Base-by-base conservation (phyloP, 30 jellyfish, hydroid and myxozoan genomes). In the Pelagia noctiluca region DNA sequence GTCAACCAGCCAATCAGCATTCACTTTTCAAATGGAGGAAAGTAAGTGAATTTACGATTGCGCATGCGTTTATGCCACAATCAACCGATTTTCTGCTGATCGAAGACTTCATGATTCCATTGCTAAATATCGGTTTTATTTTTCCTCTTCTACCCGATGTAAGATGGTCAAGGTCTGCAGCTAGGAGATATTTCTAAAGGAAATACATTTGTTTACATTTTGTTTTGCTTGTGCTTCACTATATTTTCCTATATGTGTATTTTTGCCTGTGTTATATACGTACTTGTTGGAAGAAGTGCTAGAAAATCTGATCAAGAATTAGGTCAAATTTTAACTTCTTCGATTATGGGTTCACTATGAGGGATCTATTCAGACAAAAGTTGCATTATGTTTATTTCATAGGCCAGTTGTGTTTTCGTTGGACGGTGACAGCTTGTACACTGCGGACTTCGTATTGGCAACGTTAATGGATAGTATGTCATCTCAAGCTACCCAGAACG, bases 371-470 rank as follows among this genome's bases (percentile, higher is more conserved):
- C 57, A 42, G n/a, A n/a, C n/a, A 11, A 1, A 12, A 11, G 5
- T 28, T 3, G 26, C 18, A 2, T 23, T 63, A n/a, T 22, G 12
- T 61, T 0, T 2, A 10, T 1, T 28, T 29, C 26, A 2, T 52
- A 86, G 96, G 42, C 98, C 98, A 29, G 78, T 93, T 35, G 91
- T 88, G 47, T 87, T 93, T 72, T 82, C 98, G 22, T 66, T 93
- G 75, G 98, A 93, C 68, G 95, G 91, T 24, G 98, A 93, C 63
- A 80, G 84, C 36, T 35, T 83, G 71, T 93, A 87, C 48, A 66
- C 57, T 12, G 98, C 90, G 7, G 93, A 93, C 75, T 87, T 93
- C 71, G 98, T 93, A 2, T 49, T 93, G 88, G 98, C 98, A 47
- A 93, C 97, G 1, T 50, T 93, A 32, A 63, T 89, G 83, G 98